Percentiles rank a stretch among this genome's conserved stretches.
These are phyloP conservation scores for Pollenia labialis DNA, from an alignment of 2,888 invertebrate genomes.

Conservation along the genomic window DNA sequence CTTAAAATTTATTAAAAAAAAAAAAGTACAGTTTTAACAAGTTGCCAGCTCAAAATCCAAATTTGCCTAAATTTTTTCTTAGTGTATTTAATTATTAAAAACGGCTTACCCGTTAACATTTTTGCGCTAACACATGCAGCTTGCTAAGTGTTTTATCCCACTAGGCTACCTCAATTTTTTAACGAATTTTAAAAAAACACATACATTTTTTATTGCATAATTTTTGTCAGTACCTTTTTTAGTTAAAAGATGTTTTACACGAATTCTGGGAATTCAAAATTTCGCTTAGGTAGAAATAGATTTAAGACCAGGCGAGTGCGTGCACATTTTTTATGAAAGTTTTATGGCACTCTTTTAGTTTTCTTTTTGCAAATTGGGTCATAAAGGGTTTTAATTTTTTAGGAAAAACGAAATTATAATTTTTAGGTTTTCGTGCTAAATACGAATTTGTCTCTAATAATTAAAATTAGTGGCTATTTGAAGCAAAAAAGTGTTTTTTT, in stretches of 20 bases:
- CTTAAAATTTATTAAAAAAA: no score
- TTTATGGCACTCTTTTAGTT: not conserved
- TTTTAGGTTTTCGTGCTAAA: slow-evolving; percentile 19
- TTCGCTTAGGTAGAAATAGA: not conserved
- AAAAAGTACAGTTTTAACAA: no score
- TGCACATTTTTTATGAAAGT: slow-evolving; percentile 4
- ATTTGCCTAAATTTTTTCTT: slow-evolving; percentile 1
- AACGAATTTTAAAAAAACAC: slow-evolving; percentile 46
- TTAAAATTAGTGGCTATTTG: slow-evolving; percentile 80
- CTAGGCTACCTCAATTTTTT: slow-evolving; percentile 1
- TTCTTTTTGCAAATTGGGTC: not conserved
- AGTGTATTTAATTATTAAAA: slow-evolving; percentile 40
- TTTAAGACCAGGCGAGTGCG: not conserved
- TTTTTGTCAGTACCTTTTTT: slow-evolving; percentile 40
- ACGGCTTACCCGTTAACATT: not conserved
- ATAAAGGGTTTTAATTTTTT: slow-evolving; percentile 65
- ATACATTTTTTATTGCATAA: slow-evolving; percentile 54
- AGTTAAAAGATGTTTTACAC: not conserved
- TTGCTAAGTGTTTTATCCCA: slow-evolving; percentile 11
- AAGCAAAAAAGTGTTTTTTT: slow-evolving; percentile 77
- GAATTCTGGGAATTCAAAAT: slow-evolving; percentile 7
- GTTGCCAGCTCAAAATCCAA: not conserved
- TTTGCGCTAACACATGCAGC: not conserved
- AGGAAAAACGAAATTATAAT: not conserved
- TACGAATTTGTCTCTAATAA: slow-evolving; percentile 19